Percentiles rank a stretch among this genome's conserved stretches.
These are phyloP conservation scores for Cephus rjabovi DNA, from an alignment of 2,888 invertebrate genomes.

Conservation along the genomic window DNA sequence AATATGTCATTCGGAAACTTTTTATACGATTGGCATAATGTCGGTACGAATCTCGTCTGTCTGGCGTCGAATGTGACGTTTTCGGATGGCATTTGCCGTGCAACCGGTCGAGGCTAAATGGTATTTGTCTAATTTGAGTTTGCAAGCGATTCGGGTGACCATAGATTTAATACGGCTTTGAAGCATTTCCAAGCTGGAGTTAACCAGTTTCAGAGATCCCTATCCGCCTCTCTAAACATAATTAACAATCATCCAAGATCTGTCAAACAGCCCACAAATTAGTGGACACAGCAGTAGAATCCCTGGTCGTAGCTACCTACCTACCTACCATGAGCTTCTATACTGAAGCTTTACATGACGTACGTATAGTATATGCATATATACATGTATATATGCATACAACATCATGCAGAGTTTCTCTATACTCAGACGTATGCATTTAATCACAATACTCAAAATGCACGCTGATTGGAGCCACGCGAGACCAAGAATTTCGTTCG, in stretches of 20 bases:
- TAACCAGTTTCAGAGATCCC: conserved; percentile 10
- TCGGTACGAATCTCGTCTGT: not conserved
- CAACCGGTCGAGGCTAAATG: conserved; percentile 39
- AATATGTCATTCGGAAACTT: not conserved
- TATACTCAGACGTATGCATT: not conserved
- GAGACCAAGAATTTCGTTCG: not conserved
- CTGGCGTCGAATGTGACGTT: not conserved
- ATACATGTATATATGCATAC: too few relatives aligned
- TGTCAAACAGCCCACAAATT: conserved; percentile 62
- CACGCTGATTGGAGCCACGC: not conserved
- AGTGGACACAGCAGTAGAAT: conserved; percentile 49
- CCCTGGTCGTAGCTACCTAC: conserved; percentile 14
- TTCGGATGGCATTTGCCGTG: not conserved
- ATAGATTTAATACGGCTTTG: conserved; percentile 51
- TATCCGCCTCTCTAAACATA: conserved; percentile 53
- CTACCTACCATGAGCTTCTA: conserved; percentile 3
- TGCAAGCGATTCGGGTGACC: conserved; percentile 14
- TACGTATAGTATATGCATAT: too few relatives aligned
- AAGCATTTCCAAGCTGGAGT: conserved; percentile 7
- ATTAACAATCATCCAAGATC: conserved; percentile 64
- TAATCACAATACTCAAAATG: not conserved
- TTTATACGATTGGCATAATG: not conserved
- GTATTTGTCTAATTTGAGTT: conserved; percentile 50
- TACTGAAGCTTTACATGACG: conserved; percentile 22
- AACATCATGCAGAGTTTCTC: not conserved